Evolutionary conservation across 1,140 invertebrate genomes (phyloP).

Genomic region (Philaenus spumarius): DNA sequence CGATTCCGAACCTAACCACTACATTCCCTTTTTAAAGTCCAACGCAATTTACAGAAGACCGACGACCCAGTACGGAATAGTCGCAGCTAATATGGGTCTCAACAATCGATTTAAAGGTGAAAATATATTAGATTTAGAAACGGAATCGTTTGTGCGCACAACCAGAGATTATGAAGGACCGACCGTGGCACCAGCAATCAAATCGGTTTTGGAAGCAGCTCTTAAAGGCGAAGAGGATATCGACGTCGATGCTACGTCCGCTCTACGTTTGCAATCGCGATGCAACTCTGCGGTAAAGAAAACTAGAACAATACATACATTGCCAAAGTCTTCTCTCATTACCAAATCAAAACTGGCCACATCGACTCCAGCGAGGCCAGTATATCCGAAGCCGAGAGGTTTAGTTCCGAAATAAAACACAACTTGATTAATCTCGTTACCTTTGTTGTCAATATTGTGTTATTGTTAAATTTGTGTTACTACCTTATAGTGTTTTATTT

Average conservation of each 20-base stretch:
- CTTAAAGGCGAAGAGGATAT: conserved; percentile 62
- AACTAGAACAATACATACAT: conserved; percentile 34
- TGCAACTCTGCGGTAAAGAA: conserved; percentile 36
- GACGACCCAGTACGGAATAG: conserved; percentile 27
- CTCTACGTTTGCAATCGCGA: conserved; percentile 31
- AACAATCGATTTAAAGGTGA: conserved; percentile 55
- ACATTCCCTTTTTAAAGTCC: conserved; percentile 22
- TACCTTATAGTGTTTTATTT: conserved; percentile 1
- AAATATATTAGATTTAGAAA: conserved; percentile 71
- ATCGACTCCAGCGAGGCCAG: background rate
- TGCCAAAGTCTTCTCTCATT: background rate
- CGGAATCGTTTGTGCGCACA: conserved; percentile 71
- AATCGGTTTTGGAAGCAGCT: conserved; percentile 66
- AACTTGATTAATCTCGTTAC: too few relatives aligned
- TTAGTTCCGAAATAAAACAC: conserved; percentile 46
- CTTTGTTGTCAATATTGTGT: too few relatives aligned
- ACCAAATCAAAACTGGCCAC: background rate
- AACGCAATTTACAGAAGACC: conserved; percentile 22
- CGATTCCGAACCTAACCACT: conserved; percentile 26
- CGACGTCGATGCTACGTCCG: conserved; percentile 53
- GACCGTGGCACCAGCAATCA: conserved; percentile 57
- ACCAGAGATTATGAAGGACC: conserved; percentile 71
- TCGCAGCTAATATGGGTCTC: background rate
- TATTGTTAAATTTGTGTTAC: background rate
- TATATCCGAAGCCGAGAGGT: conserved; percentile 49